Base-by-base conservation (phyloP, 2,888 invertebrate species). In the Pollenia amentaria region DNA sequence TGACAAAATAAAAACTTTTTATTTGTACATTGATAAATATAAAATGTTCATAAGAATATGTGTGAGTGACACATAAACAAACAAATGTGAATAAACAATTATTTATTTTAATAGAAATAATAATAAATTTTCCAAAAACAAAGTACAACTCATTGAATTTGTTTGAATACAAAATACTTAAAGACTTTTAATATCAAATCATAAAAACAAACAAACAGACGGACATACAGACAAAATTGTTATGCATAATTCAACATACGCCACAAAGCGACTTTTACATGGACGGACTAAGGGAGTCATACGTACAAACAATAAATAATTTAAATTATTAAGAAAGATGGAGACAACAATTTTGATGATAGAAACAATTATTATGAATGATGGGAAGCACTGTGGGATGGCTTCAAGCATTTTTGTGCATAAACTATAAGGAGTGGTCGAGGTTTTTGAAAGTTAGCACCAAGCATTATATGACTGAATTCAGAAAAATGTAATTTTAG, bases 31-130 rank as follows among this genome's bases (percentile, higher is more conserved):
- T n/a, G n/a, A 65, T 53, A 62, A 60, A 44, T 65, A 9, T 65
- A 55, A 67, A 29, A 55, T 16, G 16, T 67, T 67, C 55, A 18
- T 16, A 29, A 6, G 46, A 67, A 67, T 18, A 62, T 42, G 12
- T 55, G 3, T 21, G 38, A 12, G n/a, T 64, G 1, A 2, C 18
- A 40, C 8, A 38, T 21, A 16, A 29, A 38, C 14, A 29, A n/a
- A 46, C 12, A 29, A 46, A 29, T 46, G 29, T 51, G 40, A 38
- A 42, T 38, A 82, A 69, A 44, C 69, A 62, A 82, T 75, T 82
- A 82, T 82, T 82, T 70, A 60, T 76, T 75, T 60, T 62, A 82
- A 62, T 62, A 62, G 76, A 69, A 82, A 62, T 62, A 62, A 82
- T 29, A 82, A 80, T 64, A 67, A 67, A 10, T 57, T 73, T 73